Conservation (phyloP, 2,113 vertebrate species). For the Pipa parva region DNA sequence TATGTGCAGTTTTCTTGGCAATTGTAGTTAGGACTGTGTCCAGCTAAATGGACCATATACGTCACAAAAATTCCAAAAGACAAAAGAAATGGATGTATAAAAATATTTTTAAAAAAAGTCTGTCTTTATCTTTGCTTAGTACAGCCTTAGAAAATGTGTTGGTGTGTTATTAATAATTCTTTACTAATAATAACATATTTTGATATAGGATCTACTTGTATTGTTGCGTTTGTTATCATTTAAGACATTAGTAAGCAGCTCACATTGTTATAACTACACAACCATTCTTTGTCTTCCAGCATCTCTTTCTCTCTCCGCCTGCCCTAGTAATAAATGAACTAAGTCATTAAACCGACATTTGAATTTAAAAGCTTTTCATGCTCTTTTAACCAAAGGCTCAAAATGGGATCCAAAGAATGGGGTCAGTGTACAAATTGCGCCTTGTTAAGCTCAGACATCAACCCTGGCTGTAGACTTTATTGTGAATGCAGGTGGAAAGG, state of each 20-base stretch:
- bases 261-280: slow-evolving; percentile 61
- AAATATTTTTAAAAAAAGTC: too few relatives aligned
- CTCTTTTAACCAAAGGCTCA: slow-evolving; percentile 48
- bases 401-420: slow-evolving; percentile 59
- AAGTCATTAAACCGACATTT: slow-evolving; percentile 70
- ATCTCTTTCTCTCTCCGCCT: slow-evolving; percentile 52
- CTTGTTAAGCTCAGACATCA: slow-evolving; percentile 62
- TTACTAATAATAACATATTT: too few relatives aligned
- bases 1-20: too few relatives aligned
- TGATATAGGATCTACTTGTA: too few relatives aligned
- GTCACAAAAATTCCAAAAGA: too few relatives aligned
- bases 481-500: slow-evolving; percentile 69
- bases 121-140: too few relatives aligned
- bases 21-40: too few relatives aligned
- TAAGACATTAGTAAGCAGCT: slow-evolving; percentile 55
- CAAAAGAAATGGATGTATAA: too few relatives aligned
- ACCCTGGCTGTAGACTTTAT: slow-evolving; percentile 66
- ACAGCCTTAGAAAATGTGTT: neutral
- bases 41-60: too few relatives aligned
- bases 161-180: too few relatives aligned
- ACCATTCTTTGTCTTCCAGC: slow-evolving; percentile 60
- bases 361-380: slow-evolving; percentile 65
- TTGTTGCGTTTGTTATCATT: slow-evolving; percentile 47
- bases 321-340: slow-evolving; percentile 60
- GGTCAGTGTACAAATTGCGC: slow-evolving; percentile 62